These are phyloP conservation scores for Scomberomorus guttatus DNA, from an alignment of 2,797 vertebrate genomes.

Conservation along the genomic window DNA sequence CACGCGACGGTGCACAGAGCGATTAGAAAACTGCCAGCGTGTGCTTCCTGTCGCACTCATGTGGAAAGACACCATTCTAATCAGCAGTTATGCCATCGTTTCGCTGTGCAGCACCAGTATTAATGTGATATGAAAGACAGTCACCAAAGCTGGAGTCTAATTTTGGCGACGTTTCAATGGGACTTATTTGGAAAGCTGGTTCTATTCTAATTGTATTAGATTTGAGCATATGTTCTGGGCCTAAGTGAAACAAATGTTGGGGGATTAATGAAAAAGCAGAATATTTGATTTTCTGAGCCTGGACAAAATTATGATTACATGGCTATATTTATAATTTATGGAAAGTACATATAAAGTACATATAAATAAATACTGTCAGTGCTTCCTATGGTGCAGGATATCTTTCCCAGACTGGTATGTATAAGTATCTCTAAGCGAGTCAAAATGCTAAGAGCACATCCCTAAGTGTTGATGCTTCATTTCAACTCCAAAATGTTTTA, in stretches of 20 bases:
- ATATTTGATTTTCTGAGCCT: constrained; percentile 36
- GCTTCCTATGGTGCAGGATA: background rate
- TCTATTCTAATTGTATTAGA: constrained; percentile 58
- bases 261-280: constrained; percentile 35
- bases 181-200: constrained; percentile 49
- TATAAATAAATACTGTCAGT: background rate
- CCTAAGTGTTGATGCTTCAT: background rate
- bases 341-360: background rate
- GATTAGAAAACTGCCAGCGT: constrained; percentile 63
- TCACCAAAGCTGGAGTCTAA: constrained; percentile 54
- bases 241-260: constrained; percentile 21
- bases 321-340: constrained; percentile 16
- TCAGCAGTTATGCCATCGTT: constrained; percentile 60
- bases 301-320: constrained; percentile 27
- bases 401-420: background rate
- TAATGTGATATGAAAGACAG: constrained; percentile 69
- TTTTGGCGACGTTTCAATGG: constrained; percentile 51
- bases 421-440: background rate
- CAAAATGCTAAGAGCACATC: background rate
- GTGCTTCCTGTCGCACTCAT: constrained; percentile 62
- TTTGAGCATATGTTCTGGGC: constrained; percentile 47
- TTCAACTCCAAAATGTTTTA: too few relatives aligned
- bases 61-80: constrained; percentile 68
- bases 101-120: constrained; percentile 47
- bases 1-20: constrained; percentile 63